Evolutionary conservation across 1,140 invertebrate genomes (phyloP).

Genomic region (Venturia canescens): DNA sequence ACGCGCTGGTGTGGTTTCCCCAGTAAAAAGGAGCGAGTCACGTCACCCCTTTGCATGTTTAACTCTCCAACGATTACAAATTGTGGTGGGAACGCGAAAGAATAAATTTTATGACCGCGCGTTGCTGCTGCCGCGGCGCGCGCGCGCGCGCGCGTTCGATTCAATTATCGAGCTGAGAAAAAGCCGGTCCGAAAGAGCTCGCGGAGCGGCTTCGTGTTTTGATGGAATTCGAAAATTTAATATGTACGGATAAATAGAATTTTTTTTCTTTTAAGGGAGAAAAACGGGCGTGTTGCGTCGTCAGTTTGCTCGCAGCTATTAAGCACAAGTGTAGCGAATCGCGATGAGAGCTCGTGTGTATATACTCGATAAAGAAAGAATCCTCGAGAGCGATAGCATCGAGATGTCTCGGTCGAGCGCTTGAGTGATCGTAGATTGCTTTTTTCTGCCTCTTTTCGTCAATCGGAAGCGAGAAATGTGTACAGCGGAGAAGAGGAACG

Average conservation of each 20-base stretch:
- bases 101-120: too few species aligned
- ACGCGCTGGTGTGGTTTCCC: not conserved
- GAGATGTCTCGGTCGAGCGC: slow-evolving; percentile 40
- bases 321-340: not conserved
- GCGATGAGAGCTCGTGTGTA: not conserved
- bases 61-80: too few species aligned
- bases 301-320: not conserved
- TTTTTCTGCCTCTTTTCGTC: slow-evolving; percentile 36
- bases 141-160: too few species aligned
- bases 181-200: too few species aligned
- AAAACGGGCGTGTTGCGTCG: too few species aligned
- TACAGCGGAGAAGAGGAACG: not conserved
- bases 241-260: too few species aligned
- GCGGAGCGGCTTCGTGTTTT: too few species aligned
- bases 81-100: too few species aligned
- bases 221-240: too few species aligned
- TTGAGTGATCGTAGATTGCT: slow-evolving; percentile 43
- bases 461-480: slow-evolving; percentile 24
- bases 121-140: too few species aligned
- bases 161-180: too few species aligned
- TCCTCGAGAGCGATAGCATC: slow-evolving; percentile 39
- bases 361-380: slow-evolving; percentile 33
- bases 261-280: too few species aligned
- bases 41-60: not conserved
- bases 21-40: not conserved